Conservation (phyloP, 2,113 vertebrate species). For the Dolichotis patagonum region DNA sequence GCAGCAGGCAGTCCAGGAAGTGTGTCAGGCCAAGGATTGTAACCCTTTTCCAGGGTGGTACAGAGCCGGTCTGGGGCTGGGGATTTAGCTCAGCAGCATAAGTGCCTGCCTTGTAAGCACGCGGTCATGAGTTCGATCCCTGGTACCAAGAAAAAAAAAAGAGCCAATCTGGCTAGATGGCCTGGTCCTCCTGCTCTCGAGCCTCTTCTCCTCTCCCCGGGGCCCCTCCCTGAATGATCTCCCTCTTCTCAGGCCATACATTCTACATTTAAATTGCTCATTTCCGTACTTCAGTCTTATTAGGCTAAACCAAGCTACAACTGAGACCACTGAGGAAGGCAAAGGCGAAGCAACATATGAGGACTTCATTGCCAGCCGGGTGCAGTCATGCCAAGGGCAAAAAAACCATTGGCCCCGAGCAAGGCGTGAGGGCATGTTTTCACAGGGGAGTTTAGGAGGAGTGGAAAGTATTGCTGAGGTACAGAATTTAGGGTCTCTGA, state of each 20-base stretch:
- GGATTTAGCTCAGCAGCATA: no score
- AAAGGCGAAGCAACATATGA: no score
- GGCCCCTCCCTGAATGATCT: neutral
- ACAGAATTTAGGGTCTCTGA: no score
- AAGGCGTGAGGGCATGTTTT: no score
- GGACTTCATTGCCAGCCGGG: no score
- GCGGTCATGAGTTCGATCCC: no score
- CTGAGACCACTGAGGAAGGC: neutral
- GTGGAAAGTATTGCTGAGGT: no score
- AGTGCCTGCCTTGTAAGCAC: no score
- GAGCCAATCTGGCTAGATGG: rapidly evolving
- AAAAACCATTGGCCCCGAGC: no score
- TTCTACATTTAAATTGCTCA: conserved; percentile 28
- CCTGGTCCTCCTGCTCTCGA: neutral
- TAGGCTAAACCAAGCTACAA: neutral
- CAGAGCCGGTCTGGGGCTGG: neutral
- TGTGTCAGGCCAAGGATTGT: neutral
- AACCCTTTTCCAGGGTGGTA: neutral
- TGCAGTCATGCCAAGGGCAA: no score
- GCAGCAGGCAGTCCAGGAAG: neutral
- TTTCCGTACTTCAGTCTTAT: conserved; percentile 29
- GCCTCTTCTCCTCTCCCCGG: neutral
- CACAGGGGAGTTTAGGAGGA: no score
- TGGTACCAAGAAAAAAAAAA: no score
- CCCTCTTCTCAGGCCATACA: conserved; percentile 53